Conservation (phyloP, 2,797 vertebrate genomes). For the Acrocephalus scirpaceus region DNA sequence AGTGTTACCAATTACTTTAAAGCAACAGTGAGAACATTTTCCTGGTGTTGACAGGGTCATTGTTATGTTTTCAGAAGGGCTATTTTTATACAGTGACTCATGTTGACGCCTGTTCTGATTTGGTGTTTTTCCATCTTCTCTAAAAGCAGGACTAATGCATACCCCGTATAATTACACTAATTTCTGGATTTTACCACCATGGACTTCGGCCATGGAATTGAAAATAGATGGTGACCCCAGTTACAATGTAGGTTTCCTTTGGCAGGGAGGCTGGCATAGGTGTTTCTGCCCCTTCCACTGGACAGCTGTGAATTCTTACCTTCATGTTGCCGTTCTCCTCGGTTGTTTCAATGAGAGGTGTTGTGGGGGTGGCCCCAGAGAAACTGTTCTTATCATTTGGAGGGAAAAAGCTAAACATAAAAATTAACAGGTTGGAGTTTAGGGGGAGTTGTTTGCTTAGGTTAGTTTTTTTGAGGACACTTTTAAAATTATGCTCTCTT, state of each 20-base stretch:
- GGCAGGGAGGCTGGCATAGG: neutral
- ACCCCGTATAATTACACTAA: neutral
- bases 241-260: neutral
- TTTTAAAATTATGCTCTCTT: neutral
- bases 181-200: neutral
- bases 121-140: slow-evolving; percentile 35
- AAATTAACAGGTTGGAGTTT: neutral
- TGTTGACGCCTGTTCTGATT: slow-evolving; percentile 30
- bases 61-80: slow-evolving; percentile 52
- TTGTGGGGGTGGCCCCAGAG: neutral
- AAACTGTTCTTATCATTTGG: neutral
- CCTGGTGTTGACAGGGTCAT: slow-evolving; percentile 47
- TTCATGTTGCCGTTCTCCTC: neutral
- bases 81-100: slow-evolving; percentile 62
- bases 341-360: neutral
- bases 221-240: neutral
- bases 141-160: neutral
- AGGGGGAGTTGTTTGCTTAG: neutral
- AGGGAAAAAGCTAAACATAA: neutral
- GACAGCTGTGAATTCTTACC: neutral
- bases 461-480: neutral
- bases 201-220: neutral
- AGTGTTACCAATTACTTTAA: neutral
- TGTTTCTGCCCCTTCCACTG: neutral
- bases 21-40: slow-evolving; percentile 52